phyloP scores from a whole-genome alignment of 2,888 invertebrate genomes.

The Pocota personata region DNA sequence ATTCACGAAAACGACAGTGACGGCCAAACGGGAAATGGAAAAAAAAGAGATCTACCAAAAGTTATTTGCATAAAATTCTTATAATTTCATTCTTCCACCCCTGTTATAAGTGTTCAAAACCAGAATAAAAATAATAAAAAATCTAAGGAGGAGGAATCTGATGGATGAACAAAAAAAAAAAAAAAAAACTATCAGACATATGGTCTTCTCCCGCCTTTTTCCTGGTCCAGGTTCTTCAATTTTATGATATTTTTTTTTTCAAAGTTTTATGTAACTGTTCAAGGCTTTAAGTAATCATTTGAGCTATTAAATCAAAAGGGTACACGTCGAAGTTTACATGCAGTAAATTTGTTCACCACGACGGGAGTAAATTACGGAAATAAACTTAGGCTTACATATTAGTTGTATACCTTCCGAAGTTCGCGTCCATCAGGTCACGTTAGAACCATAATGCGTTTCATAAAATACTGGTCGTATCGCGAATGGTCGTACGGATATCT shows the following conservation, averaged over 20 bases:
- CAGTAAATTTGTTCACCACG: background rate
- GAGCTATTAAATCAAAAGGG: background rate
- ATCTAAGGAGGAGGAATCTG: constrained; percentile 36
- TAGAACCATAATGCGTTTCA: no score
- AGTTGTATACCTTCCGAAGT: no score
- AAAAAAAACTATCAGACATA: no score
- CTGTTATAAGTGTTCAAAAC: constrained; percentile 22
- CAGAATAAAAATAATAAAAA: background rate
- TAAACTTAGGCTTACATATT: no score
- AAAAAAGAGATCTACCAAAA: constrained; percentile 24
- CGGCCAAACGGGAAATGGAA: constrained; percentile 5
- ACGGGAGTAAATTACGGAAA: background rate
- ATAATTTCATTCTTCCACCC: constrained; percentile 47
- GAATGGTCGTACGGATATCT: no score
- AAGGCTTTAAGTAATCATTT: background rate
- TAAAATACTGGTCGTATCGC: no score
- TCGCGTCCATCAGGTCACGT: no score
- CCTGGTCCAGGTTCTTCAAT: background rate
- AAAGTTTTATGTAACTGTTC: background rate
- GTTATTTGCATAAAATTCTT: constrained; percentile 60
- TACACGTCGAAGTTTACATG: background rate
- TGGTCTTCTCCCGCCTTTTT: constrained; percentile 37
- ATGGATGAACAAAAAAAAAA: constrained; percentile 23
- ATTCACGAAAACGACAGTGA: constrained; percentile 41
- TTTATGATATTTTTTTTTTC: background rate